phyloP scores from a whole-genome alignment of 2,113 vertebrate species.

The Oncorhynchus tshawytscha region DNA sequence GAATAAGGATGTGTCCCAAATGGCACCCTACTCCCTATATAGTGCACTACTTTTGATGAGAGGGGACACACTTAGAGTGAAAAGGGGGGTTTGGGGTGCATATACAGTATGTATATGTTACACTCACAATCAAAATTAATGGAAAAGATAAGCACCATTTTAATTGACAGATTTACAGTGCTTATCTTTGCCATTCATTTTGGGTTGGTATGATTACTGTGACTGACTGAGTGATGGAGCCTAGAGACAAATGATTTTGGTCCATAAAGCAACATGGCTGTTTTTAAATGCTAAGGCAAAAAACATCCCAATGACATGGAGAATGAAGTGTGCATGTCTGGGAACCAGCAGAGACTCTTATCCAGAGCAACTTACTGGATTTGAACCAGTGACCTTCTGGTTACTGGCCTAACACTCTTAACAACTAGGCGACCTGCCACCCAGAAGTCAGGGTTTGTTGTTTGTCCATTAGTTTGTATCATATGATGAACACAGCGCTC shows the following conservation, averaged over 20 bases:
- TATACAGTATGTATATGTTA: neutral
- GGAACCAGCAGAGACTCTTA: neutral
- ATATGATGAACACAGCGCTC: neutral
- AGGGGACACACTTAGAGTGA: too few species aligned
- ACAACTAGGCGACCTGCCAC: too few species aligned
- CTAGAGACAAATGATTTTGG: neutral
- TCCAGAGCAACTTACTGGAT: too few species aligned
- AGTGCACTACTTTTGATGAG: too few species aligned
- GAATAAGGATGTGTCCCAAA: neutral
- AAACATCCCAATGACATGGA: neutral
- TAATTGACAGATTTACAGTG: too few species aligned
- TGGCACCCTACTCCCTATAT: neutral
- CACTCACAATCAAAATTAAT: neutral
- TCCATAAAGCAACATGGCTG: neutral
- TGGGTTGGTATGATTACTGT: too few species aligned
- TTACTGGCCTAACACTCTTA: too few species aligned
- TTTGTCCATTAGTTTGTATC: conserved; percentile 1
- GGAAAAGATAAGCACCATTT: neutral
- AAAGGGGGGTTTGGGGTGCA: neutral
- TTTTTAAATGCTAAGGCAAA: neutral
- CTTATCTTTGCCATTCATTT: too few species aligned
- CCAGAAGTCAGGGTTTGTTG: neutral
- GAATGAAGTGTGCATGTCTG: neutral
- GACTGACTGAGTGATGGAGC: neutral
- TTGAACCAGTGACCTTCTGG: too few species aligned